Evolutionary conservation across 1,140 invertebrate genomes (phyloP).

Genomic region (Aphidius gifuensis): DNA sequence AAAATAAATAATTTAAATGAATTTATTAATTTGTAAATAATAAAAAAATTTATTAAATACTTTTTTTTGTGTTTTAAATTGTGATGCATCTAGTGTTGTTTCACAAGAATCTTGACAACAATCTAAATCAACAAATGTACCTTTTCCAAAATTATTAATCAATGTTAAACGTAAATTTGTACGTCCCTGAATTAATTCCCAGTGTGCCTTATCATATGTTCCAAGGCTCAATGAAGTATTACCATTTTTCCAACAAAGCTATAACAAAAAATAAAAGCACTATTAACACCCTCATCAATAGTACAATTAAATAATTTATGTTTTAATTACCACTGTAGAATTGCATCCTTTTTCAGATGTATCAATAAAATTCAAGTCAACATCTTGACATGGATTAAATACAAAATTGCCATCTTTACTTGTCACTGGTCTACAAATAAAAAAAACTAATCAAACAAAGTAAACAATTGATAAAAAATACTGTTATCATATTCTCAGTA

Average conservation of each 20-base stretch:
- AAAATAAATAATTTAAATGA: background rate
- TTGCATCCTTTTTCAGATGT: background rate
- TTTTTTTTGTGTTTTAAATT: background rate
- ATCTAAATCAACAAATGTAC: too few relatives aligned
- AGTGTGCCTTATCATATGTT: too few relatives aligned
- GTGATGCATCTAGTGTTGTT: too few relatives aligned
- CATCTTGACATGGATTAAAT: constrained; percentile 32
- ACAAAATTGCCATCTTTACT: background rate
- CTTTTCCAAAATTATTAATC: too few relatives aligned
- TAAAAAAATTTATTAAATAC: background rate
- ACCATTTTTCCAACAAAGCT: too few relatives aligned
- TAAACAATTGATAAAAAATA: background rate
- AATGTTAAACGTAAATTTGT: too few relatives aligned
- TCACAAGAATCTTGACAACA: too few relatives aligned
- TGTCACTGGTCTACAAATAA: constrained; percentile 28
- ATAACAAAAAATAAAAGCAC: constrained; percentile 5
- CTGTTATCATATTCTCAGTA: background rate
- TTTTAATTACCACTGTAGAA: constrained; percentile 24
- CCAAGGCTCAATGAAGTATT: too few relatives aligned
- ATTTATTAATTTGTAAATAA: background rate
- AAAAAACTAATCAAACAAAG: constrained; percentile 1
- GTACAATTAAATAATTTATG: constrained; percentile 17
- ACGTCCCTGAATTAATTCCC: too few relatives aligned
- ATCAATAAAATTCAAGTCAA: constrained; percentile 14
- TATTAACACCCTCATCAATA: constrained; percentile 18